Conservation (phyloP, 2,113 vertebrate genomes). For the Ophthalmotilapia sp. region DNA sequence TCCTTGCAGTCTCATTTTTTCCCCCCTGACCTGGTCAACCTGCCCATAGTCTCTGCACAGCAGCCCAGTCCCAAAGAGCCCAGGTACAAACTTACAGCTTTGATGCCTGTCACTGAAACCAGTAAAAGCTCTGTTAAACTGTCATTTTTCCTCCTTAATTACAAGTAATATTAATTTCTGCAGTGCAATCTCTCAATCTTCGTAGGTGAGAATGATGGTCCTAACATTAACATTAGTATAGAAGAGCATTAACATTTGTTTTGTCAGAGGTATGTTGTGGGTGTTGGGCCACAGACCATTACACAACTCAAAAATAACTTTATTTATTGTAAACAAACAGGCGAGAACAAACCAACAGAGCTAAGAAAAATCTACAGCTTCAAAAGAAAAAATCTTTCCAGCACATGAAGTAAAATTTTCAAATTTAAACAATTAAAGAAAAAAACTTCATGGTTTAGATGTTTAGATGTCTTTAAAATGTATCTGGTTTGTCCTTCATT, state of each 20-base stretch:
- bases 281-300: neutral
- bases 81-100: conserved; percentile 24
- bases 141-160: neutral
- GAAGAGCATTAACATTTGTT: neutral
- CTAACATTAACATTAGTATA: neutral
- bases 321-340: neutral
- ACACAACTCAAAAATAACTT: neutral
- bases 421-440: neutral
- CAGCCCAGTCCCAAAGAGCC: neutral
- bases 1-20: conserved; percentile 64
- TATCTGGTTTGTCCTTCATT: neutral
- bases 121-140: neutral
- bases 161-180: neutral
- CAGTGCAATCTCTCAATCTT: neutral
- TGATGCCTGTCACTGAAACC: neutral
- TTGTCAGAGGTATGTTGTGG: neutral
- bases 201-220: neutral
- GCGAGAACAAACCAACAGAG: accelerated
- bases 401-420: neutral
- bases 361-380: neutral
- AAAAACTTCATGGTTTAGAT: accelerated
- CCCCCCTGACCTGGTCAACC: conserved; percentile 60
- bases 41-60: conserved; percentile 4
- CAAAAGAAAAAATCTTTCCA: neutral
- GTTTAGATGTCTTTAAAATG: neutral